phyloP scores from a whole-genome alignment of 2,797 vertebrate genomes.

The Myotis findleyi region DNA sequence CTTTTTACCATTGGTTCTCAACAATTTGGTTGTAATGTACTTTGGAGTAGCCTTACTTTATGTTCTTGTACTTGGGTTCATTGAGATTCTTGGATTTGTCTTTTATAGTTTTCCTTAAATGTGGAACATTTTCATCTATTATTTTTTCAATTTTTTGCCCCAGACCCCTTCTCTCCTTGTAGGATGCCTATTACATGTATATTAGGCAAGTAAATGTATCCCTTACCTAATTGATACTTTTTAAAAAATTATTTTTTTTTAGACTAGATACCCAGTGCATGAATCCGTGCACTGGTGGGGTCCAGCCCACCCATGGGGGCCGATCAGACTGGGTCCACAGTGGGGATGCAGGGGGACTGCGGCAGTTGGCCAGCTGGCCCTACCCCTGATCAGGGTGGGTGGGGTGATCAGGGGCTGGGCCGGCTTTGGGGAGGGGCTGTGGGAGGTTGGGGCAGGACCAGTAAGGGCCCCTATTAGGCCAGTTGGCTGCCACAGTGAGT shows the following conservation, averaged over 20 bases:
- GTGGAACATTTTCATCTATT: not conserved
- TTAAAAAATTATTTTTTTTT: not conserved
- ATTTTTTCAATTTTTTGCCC: not conserved
- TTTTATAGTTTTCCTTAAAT: slow-evolving; percentile 27
- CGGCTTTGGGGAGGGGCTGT: accelerated
- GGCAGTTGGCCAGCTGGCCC: no score
- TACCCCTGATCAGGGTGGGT: no score
- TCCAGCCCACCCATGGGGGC: no score
- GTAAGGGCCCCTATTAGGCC: no score
- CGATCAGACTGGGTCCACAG: no score
- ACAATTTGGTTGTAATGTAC: not conserved
- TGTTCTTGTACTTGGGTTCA: not conserved
- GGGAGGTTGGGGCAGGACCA: no score
- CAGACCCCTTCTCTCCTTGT: not conserved
- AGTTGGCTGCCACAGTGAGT: no score
- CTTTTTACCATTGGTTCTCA: not conserved
- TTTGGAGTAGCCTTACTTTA: slow-evolving; percentile 1
- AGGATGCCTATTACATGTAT: not conserved
- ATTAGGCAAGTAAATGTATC: not conserved
- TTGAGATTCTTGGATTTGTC: not conserved
- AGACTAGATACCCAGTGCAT: no score
- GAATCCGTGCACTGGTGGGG: no score
- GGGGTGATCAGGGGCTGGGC: no score
- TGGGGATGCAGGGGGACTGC: no score
- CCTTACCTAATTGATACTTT: not conserved